phyloP scores from a whole-genome alignment of 2,888 invertebrate species.

The Mongoloraphidia duomilia region DNA sequence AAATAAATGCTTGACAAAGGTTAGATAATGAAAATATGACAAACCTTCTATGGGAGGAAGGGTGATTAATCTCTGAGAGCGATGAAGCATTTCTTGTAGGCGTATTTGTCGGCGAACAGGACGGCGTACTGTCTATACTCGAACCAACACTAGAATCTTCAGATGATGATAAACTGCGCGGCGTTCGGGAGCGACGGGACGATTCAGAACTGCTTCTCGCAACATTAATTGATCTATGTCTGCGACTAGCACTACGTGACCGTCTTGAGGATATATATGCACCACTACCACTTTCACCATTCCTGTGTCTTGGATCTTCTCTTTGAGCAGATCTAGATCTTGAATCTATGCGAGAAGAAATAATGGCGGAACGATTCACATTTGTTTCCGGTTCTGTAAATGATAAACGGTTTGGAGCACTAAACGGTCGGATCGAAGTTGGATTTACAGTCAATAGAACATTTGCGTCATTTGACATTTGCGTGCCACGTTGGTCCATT shows the following conservation, averaged over 20 bases:
- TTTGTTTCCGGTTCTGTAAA: slow-evolving; percentile 6
- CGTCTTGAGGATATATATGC: neutral
- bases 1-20: neutral
- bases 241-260: slow-evolving; percentile 16
- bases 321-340: too few relatives aligned
- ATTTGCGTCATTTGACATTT: slow-evolving; percentile 21
- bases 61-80: neutral
- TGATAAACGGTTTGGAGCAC: slow-evolving; percentile 13
- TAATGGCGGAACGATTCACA: neutral
- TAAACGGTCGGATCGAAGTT: slow-evolving; percentile 4
- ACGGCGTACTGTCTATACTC: slow-evolving; percentile 26
- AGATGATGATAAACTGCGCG: slow-evolving; percentile 27
- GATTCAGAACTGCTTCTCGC: slow-evolving; percentile 22
- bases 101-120: slow-evolving; percentile 18
- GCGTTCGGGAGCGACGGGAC: slow-evolving; percentile 22
- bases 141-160: slow-evolving; percentile 26
- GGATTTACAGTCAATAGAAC: neutral
- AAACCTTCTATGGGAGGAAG: slow-evolving; percentile 5
- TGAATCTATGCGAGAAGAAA: slow-evolving; percentile 1
- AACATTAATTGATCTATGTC: slow-evolving; percentile 19
- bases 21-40: neutral
- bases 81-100: neutral
- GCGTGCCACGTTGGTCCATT: slow-evolving; percentile 17
- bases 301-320: neutral
- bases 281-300: slow-evolving; percentile 1